A percentile compares a stretch with the other conserved stretches of the same genome.
phyloP scores from a whole-genome alignment of 1,140 invertebrate species.

The Diachasmimorpha longicaudata region DNA sequence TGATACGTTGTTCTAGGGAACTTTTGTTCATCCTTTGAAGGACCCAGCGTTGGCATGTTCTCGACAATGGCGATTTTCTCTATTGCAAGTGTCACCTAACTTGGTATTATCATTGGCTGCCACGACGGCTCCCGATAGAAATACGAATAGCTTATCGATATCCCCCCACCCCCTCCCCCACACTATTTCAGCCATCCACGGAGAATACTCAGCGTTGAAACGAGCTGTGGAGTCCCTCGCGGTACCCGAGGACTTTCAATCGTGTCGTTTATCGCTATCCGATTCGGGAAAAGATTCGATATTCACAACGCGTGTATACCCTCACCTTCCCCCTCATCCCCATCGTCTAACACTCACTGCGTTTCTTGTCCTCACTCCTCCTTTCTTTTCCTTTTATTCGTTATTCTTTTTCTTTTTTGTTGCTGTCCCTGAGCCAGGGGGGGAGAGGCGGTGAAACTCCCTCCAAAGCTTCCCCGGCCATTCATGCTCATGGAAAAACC shows the following conservation, averaged over 20 bases:
- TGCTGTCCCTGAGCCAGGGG: not conserved
- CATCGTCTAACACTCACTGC: not conserved
- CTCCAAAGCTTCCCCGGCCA: slow-evolving; percentile 23
- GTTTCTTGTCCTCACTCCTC: slow-evolving; percentile 8
- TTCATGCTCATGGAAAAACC: slow-evolving; percentile 22
- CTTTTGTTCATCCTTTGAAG: slow-evolving; percentile 27
- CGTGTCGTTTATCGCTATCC: slow-evolving; percentile 52
- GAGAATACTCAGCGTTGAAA: slow-evolving; percentile 28
- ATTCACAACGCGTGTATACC: slow-evolving; percentile 45
- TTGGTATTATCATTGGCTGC: slow-evolving; percentile 36
- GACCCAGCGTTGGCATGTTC: slow-evolving; percentile 18
- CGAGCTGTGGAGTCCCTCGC: slow-evolving; percentile 7
- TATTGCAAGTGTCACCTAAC: slow-evolving; percentile 35
- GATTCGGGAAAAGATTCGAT: slow-evolving; percentile 47
- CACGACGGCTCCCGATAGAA: slow-evolving; percentile 32
- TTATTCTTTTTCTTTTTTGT: slow-evolving; percentile 22
- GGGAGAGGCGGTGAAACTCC: not conserved
- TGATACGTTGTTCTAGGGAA: not conserved
- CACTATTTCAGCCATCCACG: not conserved
- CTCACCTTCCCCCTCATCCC: not conserved
- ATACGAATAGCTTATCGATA: slow-evolving; percentile 45
- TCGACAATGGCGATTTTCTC: slow-evolving; percentile 26
- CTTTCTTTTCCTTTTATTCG: slow-evolving; percentile 20
- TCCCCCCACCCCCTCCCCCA: too few species aligned
- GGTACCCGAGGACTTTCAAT: slow-evolving; percentile 46